Evolutionary conservation across 2,888 invertebrate species (phyloP), one percentile per base, ranked within the genome.

Genomic region (Oxycera nigricornis): DNA sequence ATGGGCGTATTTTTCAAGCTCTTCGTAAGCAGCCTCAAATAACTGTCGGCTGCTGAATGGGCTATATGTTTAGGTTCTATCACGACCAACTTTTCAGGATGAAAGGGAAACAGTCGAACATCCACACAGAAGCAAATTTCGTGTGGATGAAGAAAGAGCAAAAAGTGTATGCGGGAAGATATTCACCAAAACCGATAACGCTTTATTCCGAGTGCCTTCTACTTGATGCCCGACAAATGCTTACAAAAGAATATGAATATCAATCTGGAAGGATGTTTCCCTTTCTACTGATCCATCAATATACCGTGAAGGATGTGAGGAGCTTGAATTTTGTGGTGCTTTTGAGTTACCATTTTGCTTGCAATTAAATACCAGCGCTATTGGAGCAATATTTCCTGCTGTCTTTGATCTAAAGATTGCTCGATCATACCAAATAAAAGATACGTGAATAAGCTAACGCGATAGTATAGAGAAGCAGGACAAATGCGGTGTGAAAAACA

Each of bases 221-320:
- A 24, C 26, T 67, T 67, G 46, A n/a, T 26, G 26, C 67, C n/a
- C 41, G 46, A 30, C 22, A 1, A 26, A 59, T 17, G 0, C 24
- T 2, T 24, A 67, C 67, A 67, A 67, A 67, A 41, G 67, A 67
- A 67, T 67, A 67, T 67, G 67, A 67, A 67, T 67, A 67, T 67
- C 67, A 67, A 41, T 41, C 67, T 46, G 6, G 39, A 46, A 39
- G 46, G 67, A 67, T 67, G 26, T 46, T 41, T 67, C 67, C 46
- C 46, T 41, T 67, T 41, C 2, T 46, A 67, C 46, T 46, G n/a
- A 2, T 24, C 22, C 39, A 62, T 62, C 35, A 55, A 24, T 55
- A 1, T n/a, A n/a, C n/a, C n/a, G 22, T 55, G 9, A 6, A 46
- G 46, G 14, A 11, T 11, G 14, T 7, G 46, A 14, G 46, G 46